Evolutionary conservation across 2,888 invertebrate species (phyloP).

Genomic region (Pseudococcus jackbeardsleyi): DNA sequence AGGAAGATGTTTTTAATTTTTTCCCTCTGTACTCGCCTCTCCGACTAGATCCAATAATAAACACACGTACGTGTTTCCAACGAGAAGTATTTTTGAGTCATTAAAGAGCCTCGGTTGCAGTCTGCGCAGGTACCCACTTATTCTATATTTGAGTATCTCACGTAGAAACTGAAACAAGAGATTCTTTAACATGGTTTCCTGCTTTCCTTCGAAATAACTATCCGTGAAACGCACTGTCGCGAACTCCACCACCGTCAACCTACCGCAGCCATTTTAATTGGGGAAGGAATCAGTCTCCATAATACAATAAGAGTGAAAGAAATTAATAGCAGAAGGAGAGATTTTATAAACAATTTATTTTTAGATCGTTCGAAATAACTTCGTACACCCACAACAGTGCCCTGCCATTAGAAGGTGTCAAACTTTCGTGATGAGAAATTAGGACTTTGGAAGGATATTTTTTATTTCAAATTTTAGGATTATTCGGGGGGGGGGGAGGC

Average conservation of each 20-base stretch:
- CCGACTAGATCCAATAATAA: constrained; percentile 29
- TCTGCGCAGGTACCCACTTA: constrained; percentile 4
- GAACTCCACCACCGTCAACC: not conserved
- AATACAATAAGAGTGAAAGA: not conserved
- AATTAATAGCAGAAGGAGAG: not conserved
- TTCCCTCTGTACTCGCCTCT: not conserved
- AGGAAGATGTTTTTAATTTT: constrained; percentile 56
- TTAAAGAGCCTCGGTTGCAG: not conserved
- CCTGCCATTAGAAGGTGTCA: no score
- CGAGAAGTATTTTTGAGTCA: constrained; percentile 16
- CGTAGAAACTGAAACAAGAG: constrained; percentile 1
- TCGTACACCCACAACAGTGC: no score
- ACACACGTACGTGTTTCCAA: constrained; percentile 1
- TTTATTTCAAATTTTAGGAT: no score
- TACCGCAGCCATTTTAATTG: constrained; percentile 30
- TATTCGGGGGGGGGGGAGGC: no score
- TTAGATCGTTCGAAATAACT: not conserved
- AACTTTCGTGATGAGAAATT: no score
- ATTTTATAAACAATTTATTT: not conserved
- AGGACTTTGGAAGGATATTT: no score
- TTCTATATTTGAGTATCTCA: constrained; percentile 16
- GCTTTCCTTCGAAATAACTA: constrained; percentile 34
- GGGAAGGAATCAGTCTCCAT: not conserved
- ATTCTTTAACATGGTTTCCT: constrained; percentile 48
- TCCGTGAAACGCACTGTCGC: constrained; percentile 13